Conservation (phyloP, 2,113 vertebrate species). For the Phaethon lepturus region DNA sequence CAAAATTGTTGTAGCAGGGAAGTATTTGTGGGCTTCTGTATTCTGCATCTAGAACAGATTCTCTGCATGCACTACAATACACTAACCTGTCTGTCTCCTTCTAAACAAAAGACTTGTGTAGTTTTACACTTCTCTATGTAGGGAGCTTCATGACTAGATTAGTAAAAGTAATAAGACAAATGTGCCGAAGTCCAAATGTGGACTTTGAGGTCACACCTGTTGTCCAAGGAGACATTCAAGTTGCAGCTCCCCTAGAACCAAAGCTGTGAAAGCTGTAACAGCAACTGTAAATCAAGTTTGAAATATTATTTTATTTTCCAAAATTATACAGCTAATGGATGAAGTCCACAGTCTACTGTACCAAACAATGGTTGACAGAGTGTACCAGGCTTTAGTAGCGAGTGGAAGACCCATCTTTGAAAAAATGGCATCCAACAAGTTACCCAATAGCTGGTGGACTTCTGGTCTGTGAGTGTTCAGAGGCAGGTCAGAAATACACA, state of each 20-base stretch:
- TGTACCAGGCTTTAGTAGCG: fast-evolving
- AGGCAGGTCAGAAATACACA: background rate
- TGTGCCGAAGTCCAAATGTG: fast-evolving
- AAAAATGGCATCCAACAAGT: background rate
- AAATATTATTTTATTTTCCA: background rate
- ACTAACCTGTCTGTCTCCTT: background rate
- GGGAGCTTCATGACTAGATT: background rate
- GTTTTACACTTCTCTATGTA: background rate
- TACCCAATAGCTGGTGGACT: background rate
- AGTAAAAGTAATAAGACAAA: background rate
- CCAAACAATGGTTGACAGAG: background rate
- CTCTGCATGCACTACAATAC: background rate
- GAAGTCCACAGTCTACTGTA: background rate
- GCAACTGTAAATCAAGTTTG: background rate
- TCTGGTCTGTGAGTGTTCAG: background rate
- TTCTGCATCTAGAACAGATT: slow-evolving; percentile 17
- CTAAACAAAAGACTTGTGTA: background rate
- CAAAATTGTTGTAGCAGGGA: slow-evolving; percentile 30
- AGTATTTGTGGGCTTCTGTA: background rate
- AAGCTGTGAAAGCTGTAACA: background rate
- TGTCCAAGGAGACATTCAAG: background rate
- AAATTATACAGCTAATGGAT: background rate
- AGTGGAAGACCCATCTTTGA: background rate
- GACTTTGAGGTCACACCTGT: background rate
- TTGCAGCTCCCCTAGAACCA: background rate